Base-by-base conservation (phyloP, 2,797 vertebrate genomes). In the Brachymystax lenok region DNA sequence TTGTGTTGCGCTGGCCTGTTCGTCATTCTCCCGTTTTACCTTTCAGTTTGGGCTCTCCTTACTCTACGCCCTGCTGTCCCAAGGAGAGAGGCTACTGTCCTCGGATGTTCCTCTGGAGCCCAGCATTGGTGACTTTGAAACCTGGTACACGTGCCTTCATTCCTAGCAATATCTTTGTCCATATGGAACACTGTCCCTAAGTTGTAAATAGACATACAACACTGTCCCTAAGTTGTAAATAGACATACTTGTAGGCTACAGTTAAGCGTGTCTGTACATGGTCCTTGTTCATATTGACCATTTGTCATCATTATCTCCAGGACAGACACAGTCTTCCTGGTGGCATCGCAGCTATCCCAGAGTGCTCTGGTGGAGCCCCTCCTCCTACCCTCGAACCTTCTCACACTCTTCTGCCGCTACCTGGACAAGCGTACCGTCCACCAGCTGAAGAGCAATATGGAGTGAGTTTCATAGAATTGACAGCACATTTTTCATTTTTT, bases 371-470 rank as follows among this genome's bases (percentile, higher is more conserved):
- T 97, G 69, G 98, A 99, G 87, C 98, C 98, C 0, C 92, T 99
- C 1, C 91, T 95, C 76, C 86, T 99, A 71, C 97, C 98, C 4
- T 97, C 96, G 69, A 99, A 99, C 90, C 93, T 99, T 56, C 95
- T 99, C 69, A 95, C 96, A 0, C 94, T 99, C 54, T 99, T 99
- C 89, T 99, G 97, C 79, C 95, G 96, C 50, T 98, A 99, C 72
- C 91, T 99, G 89, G 97, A 99, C 92, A 99, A 97, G 85, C 95
- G 96, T 59, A 95, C 95, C 0, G 86, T 97, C 75, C 94, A 96
- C 86, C 95, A 96, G 82, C 93, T 98, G 71, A 96, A 97, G 88
- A 94, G 92, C 89, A 97, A 96, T 92, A 96, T 97, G 91, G 95
- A 98, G 96, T 98, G 90, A 95, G 96, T 95, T 27, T 69, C 4